A percentile compares a stretch with the other conserved stretches of the same genome.
phyloP scores from a whole-genome alignment of 2,113 vertebrate species.

The Lates calcarifer region DNA sequence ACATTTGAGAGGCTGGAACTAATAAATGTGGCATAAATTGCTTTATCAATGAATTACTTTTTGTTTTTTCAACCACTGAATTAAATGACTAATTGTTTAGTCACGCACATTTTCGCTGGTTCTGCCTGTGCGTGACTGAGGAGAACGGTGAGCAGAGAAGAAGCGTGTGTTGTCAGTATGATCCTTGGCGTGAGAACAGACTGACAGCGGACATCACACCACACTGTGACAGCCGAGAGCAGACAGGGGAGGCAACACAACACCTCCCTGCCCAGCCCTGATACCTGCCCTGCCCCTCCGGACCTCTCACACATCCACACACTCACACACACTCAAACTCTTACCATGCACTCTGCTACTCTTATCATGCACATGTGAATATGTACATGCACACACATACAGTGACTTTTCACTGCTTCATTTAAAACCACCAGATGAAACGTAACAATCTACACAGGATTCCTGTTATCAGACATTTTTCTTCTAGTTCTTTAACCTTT shows the following conservation, averaged over 20 bases:
- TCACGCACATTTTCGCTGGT: conserved; percentile 24
- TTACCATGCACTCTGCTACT: too few species aligned
- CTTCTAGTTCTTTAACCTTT: not conserved
- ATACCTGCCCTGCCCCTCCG: conserved; percentile 50
- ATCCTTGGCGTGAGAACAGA: conserved; percentile 83
- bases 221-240: conserved; percentile 76
- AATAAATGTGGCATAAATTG: not conserved
- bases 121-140: conserved; percentile 54
- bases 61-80: not conserved
- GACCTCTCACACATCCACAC: conserved; percentile 27
- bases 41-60: not conserved
- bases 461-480: not conserved
- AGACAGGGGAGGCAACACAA: conserved; percentile 71
- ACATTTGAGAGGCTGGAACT: not conserved
- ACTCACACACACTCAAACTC: conserved; percentile 17
- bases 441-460: not conserved
- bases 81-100: not conserved
- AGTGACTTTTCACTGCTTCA: not conserved
- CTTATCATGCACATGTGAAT: conserved; percentile 40
- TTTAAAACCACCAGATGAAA: not conserved
- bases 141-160: conserved; percentile 38
- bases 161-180: conserved; percentile 60
- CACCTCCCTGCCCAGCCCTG: conserved; percentile 45
- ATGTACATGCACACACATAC: conserved; percentile 13
- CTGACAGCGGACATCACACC: conserved; percentile 78